These are phyloP conservation scores for Trematocara variabile DNA, from an alignment of 2,113 vertebrate species.

Conservation along the genomic window DNA sequence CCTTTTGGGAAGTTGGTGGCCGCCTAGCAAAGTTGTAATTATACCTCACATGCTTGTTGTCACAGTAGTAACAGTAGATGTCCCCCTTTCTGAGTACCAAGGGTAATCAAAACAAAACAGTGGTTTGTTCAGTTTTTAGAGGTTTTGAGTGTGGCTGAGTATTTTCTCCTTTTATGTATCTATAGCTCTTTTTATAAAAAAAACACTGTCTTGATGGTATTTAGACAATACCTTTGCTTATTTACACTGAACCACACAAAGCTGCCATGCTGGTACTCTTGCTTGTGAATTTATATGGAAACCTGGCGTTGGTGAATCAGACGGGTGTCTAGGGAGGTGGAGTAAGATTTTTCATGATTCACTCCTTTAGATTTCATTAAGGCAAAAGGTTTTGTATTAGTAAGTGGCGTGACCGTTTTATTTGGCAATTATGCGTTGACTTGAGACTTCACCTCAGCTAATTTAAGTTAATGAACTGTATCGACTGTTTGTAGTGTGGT, in stretches of 20 bases:
- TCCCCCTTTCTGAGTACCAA: background rate
- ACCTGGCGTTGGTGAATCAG: background rate
- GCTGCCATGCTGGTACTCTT: background rate
- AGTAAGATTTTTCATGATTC: background rate
- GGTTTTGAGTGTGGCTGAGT: background rate
- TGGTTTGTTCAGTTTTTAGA: background rate
- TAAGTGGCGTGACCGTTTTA: background rate
- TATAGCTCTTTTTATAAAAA: background rate
- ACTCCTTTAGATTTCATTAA: background rate
- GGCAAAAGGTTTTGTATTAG: background rate
- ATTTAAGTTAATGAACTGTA: background rate
- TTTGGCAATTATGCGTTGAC: background rate
- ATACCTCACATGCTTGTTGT: background rate
- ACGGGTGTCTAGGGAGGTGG: background rate
- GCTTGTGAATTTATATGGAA: background rate
- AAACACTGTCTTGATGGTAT: background rate
- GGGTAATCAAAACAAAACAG: background rate
- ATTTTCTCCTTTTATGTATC: background rate
- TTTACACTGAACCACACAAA: background rate
- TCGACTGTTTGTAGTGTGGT: background rate
- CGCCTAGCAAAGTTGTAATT: background rate
- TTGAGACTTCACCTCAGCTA: background rate
- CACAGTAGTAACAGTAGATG: background rate
- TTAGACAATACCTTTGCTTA: background rate
- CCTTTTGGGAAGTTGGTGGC: background rate